phyloP scores from a whole-genome alignment of 2,888 invertebrate species.

The Zygothrica quintamaculata region DNA sequence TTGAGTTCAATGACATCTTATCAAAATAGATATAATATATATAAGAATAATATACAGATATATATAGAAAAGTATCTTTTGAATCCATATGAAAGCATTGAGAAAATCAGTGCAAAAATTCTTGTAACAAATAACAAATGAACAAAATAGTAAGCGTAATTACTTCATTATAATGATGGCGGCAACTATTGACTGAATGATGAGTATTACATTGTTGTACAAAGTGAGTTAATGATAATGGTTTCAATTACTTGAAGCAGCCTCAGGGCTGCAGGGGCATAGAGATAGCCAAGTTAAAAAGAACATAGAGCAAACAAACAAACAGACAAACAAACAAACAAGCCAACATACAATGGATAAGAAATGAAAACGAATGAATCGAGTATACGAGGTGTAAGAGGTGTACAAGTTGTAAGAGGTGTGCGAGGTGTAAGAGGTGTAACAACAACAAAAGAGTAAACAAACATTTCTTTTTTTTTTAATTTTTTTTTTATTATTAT shows the following conservation, averaged over 20 bases:
- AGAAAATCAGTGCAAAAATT: constrained; percentile 63
- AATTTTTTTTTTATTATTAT: too few species aligned
- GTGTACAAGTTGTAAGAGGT: too few species aligned
- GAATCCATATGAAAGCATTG: constrained; percentile 21
- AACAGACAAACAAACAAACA: too few species aligned
- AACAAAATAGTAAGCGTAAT: constrained; percentile 59
- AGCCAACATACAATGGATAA: constrained; percentile 19
- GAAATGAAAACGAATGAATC: constrained; percentile 17
- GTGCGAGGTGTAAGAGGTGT: too few species aligned
- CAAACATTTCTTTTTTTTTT: too few species aligned
- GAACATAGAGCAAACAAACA: constrained; percentile 28
- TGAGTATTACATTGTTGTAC: constrained; percentile 38
- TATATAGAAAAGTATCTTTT: constrained; percentile 29
- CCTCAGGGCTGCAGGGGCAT: neutral
- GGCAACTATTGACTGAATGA: constrained; percentile 54
- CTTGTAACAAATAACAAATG: constrained; percentile 52
- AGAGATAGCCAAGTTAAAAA: constrained; percentile 1
- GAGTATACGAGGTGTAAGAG: too few species aligned
- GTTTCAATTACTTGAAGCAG: constrained; percentile 68
- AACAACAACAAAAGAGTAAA: constrained; percentile 71
- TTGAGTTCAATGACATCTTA: constrained; percentile 70
- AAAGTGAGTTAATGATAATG: constrained; percentile 73
- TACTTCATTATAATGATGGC: constrained; percentile 76
- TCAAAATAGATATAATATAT: constrained; percentile 44
- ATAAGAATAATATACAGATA: too few species aligned